Conservation (phyloP, 2,888 invertebrate species). For the Pristionchus exspectatus region DNA sequence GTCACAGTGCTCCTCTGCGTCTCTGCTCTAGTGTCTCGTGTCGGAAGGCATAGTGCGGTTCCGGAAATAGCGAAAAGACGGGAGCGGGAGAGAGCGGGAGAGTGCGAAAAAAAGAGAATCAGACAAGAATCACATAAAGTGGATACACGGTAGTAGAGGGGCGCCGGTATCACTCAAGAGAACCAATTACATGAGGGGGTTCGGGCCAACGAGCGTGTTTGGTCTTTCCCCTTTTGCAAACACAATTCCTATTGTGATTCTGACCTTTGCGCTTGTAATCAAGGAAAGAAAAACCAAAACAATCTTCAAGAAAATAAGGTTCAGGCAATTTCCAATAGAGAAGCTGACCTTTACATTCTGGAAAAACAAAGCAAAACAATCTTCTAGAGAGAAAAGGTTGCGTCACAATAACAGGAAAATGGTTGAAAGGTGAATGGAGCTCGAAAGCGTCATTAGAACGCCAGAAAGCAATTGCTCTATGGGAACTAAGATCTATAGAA, state of each 20-base stretch:
- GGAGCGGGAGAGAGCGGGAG: not conserved
- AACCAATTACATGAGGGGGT: not conserved
- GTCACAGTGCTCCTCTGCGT: slow-evolving; percentile 17
- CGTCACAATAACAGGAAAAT: not conserved
- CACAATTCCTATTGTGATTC: too few species aligned
- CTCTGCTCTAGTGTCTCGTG: not conserved
- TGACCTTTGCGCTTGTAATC: too few species aligned
- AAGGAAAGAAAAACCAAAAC: not conserved
- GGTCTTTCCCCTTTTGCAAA: not conserved
- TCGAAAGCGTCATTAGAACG: not conserved
- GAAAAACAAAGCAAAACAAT: not conserved
- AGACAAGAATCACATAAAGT: not conserved
- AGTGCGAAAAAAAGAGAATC: not conserved
- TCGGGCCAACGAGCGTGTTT: not conserved
- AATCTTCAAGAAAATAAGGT: not conserved
- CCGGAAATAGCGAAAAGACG: slow-evolving; percentile 4
- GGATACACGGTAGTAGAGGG: not conserved
- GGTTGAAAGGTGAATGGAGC: not conserved
- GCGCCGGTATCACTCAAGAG: not conserved
- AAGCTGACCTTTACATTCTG: not conserved
- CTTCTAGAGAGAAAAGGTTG: not conserved
- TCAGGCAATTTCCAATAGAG: not conserved
- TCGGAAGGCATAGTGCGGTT: not conserved
- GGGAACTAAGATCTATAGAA: not conserved
- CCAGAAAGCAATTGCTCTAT: not conserved